These are phyloP conservation scores for Atrina japonica DNA, from an alignment of 2,888 invertebrate species.

Conservation along the genomic window DNA sequence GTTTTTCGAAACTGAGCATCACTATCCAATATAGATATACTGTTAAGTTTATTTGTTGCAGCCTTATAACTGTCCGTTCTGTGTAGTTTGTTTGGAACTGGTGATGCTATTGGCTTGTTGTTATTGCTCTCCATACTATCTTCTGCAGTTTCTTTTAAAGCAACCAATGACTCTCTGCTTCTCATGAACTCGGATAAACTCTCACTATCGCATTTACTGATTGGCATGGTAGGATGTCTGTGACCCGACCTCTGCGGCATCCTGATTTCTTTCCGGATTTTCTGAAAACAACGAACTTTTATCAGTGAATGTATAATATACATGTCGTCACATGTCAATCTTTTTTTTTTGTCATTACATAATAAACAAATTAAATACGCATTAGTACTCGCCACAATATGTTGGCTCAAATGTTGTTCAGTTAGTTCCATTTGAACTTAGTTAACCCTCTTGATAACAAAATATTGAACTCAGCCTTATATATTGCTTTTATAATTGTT, in stretches of 20 bases:
- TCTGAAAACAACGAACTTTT: no score
- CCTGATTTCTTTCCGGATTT: no score
- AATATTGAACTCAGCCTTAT: no score
- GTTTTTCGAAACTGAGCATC: conserved; percentile 26
- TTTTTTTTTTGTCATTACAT: no score
- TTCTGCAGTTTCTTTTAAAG: not conserved
- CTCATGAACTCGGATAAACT: conserved; percentile 7
- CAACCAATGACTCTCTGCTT: not conserved
- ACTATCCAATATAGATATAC: conserved; percentile 20
- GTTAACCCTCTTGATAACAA: no score
- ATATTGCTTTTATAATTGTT: no score
- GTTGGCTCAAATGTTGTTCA: no score
- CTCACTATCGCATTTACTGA: conserved; percentile 4
- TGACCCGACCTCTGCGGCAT: conserved; percentile 4
- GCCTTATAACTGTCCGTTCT: conserved; percentile 35
- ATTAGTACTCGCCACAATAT: no score
- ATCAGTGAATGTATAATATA: no score
- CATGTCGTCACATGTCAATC: no score
- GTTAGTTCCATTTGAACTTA: no score
- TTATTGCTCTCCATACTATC: not conserved
- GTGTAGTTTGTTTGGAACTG: not conserved
- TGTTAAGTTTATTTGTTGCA: conserved; percentile 22
- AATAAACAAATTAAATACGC: no score
- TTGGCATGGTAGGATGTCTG: conserved; percentile 19
- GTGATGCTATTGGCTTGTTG: not conserved